A percentile compares a stretch with the other conserved stretches of the same genome.
phyloP scores from a whole-genome alignment of 2,113 vertebrate species.

The Nyctibius bracteatus region DNA sequence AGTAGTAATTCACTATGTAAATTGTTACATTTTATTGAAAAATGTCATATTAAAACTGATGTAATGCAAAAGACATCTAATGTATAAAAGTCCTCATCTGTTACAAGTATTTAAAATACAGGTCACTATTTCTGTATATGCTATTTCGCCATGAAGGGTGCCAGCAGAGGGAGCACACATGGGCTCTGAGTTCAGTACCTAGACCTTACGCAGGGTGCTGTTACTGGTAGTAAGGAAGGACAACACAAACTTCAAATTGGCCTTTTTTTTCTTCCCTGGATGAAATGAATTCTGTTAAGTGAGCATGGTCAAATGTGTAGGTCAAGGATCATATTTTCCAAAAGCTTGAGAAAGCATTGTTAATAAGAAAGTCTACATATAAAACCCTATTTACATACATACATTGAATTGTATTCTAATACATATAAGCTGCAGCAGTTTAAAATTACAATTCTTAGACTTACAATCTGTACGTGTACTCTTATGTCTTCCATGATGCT shows the following conservation, averaged over 20 bases:
- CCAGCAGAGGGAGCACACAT: conserved; percentile 35
- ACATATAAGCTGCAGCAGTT: neutral
- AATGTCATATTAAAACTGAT: neutral
- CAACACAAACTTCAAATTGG: neutral
- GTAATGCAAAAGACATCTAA: neutral
- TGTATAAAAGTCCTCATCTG: neutral
- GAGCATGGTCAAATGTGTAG: neutral
- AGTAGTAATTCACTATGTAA: neutral
- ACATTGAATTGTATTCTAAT: neutral
- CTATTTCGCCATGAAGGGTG: neutral
- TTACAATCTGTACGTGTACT: neutral
- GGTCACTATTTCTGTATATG: neutral
- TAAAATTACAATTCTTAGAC: neutral
- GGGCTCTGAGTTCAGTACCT: neutral
- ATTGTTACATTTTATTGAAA: neutral
- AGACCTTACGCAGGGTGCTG: neutral
- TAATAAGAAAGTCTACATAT: neutral
- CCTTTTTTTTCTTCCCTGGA: too few species aligned
- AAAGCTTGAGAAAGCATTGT: neutral
- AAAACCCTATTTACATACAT: neutral
- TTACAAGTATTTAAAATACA: neutral
- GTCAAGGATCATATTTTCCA: neutral
- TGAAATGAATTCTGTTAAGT: neutral
- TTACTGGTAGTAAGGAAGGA: neutral
- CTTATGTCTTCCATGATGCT: neutral